These are phyloP conservation scores for Chrysogorgia sp. DNA, from an alignment of 92 coral and sea anemone species.

Conservation along the genomic window DNA sequence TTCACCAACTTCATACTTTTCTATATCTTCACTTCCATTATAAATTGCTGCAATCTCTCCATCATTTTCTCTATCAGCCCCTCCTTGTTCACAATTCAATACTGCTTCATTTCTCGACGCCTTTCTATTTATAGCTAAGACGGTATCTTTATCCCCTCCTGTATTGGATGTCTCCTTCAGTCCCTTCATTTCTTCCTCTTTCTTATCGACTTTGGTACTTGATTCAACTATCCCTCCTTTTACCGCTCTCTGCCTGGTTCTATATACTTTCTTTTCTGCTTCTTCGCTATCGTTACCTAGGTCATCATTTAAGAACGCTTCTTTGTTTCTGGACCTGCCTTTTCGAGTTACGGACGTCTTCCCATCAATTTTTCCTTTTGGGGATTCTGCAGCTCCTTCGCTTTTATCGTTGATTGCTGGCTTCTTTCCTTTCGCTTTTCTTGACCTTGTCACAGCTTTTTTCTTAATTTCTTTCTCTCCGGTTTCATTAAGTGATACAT, in stretches of 20 bases:
- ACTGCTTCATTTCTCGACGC: not conserved
- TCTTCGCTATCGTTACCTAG: not conserved
- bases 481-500: too few relatives aligned
- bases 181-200: not conserved
- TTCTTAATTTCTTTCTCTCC: not conserved
- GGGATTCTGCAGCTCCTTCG: not conserved
- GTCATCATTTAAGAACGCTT: not conserved
- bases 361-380: not conserved
- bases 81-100: not conserved
- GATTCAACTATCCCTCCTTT: not conserved
- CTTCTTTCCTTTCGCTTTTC: conserved; percentile 1
- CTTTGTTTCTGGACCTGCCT: not conserved
- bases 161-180: not conserved
- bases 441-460: too few relatives aligned
- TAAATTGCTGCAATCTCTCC: not conserved
- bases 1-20: not conserved
- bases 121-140: not conserved
- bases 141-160: not conserved
- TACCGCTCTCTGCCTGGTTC: not conserved
- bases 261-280: not conserved
- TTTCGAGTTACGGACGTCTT: too few relatives aligned
- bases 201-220: not conserved
- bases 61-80: not conserved
- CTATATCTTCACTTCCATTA: not conserved
- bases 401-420: not conserved